Evolutionary conservation across 2,888 invertebrate genomes (phyloP).

Genomic region (Carabus problematicus): DNA sequence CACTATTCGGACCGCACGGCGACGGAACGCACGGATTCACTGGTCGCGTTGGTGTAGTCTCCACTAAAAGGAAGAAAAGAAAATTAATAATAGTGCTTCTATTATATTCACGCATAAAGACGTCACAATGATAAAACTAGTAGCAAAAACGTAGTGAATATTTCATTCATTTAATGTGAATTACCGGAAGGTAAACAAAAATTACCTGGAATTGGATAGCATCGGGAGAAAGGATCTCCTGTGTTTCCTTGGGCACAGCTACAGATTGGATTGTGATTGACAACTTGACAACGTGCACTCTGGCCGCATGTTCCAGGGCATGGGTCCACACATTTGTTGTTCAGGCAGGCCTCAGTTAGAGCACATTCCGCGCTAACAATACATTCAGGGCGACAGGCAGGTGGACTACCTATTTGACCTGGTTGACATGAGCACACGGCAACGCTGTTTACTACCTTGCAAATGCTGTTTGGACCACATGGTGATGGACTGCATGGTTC

Average conservation of each 20-base stretch:
- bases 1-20: conserved; percentile 70
- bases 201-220: conserved; percentile 67
- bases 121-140: background rate
- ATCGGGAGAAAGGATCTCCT: conserved; percentile 80
- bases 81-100: conserved; percentile 7
- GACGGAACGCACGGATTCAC: conserved; percentile 71
- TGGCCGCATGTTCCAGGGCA: conserved; percentile 81
- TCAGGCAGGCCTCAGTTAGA: conserved; percentile 78
- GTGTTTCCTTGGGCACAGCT: conserved; percentile 72
- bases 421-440: conserved; percentile 75
- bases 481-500: conserved; percentile 77
- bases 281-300: conserved; percentile 76
- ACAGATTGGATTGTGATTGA: conserved; percentile 82
- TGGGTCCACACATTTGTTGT: conserved; percentile 82
- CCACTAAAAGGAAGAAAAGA: conserved; percentile 2
- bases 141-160: background rate
- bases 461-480: conserved; percentile 74
- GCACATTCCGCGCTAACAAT: conserved; percentile 81
- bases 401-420: conserved; percentile 76
- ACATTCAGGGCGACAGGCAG: conserved; percentile 80
- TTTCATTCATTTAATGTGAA: background rate
- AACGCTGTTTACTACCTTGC: conserved; percentile 64
- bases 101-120: background rate
- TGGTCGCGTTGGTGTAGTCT: conserved; percentile 47
- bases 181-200: conserved; percentile 42